These are phyloP conservation scores for Lepeophtheirus nordmannii DNA, from an alignment of 2,888 invertebrate species.

Conservation along the genomic window DNA sequence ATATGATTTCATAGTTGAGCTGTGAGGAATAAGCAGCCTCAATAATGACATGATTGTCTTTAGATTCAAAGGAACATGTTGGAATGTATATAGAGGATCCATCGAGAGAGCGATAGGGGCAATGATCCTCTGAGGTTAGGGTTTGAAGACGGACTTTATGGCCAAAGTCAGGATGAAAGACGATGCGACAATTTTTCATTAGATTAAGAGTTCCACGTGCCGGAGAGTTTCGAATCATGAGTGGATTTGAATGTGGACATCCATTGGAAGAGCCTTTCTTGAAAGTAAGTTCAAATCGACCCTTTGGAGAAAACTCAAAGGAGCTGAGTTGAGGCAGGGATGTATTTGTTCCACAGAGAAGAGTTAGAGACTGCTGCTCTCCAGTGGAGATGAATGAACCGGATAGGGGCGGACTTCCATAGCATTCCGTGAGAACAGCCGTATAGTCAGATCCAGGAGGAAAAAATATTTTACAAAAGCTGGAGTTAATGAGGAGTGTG, in stretches of 20 bases:
- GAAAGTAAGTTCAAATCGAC: not conserved
- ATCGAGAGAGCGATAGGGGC: not conserved
- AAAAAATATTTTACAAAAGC: not conserved
- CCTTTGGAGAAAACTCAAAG: not conserved
- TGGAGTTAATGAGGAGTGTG: not conserved
- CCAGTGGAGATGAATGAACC: not conserved
- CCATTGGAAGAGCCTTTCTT: not conserved
- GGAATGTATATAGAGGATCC: not conserved
- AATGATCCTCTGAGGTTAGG: not conserved
- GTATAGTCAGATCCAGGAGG: slow-evolving; percentile 3
- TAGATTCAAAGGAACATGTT: not conserved
- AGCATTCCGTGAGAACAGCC: not conserved
- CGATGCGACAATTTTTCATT: not conserved
- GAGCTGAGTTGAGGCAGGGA: slow-evolving; percentile 1
- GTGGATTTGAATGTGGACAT: not conserved
- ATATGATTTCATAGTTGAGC: not conserved
- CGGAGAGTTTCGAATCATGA: not conserved
- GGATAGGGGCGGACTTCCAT: not conserved
- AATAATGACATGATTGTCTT: not conserved
- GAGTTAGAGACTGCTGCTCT: not conserved
- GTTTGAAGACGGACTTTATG: not conserved
- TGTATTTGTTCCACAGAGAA: not conserved
- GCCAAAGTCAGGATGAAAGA: slow-evolving; percentile 4
- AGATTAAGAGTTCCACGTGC: not conserved
- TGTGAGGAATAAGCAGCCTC: not conserved